Base-by-base conservation (phyloP, 2,797 vertebrate species). In the Trachurus trachurus region DNA sequence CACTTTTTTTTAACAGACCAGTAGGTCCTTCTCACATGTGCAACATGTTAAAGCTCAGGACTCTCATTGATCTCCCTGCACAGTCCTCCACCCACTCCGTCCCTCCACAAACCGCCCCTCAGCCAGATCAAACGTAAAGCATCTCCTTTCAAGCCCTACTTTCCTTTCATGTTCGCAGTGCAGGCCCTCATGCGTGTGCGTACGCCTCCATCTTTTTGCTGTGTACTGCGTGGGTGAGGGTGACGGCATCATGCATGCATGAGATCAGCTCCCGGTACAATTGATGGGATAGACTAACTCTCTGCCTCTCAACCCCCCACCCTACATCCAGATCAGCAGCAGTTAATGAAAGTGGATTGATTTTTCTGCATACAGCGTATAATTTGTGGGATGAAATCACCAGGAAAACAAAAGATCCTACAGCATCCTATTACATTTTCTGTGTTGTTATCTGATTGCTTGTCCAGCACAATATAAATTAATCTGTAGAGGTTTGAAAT, bases 271-370 rank as follows among this genome's bases (percentile, higher is more conserved):
- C 69, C 63, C 5, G 4, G 40, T 82, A 66, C 82, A 81, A 87
- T 82, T 79, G 81, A 88, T 89, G 82, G 89, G 77, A 76, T 74
- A 60, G 68, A 70, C 75, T 53, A 8, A 37, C 34, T 63, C 54
- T 60, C 53, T 62, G 68, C 37, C 34, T 21, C 66, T 49, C 50
- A 21, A 19, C 16, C 52, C 53, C 72, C 61, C 34, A 42, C 72
- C 66, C 60, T 66, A 77, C 65, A 29, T 66, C 84, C 71, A 77
- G 76, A 93, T 90, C 90, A 89, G 92, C 90, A 89, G 86, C 83
- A 90, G 88, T 92, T 91, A 92, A 92, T 93, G 89, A 92, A 91
- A 93, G 90, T 90, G 85, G 84, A 94, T 93, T 93, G 92, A 93
- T 94, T 93, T 93, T 83, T 81, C 79, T 80, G 78, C 80, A 76